Percentiles rank a stretch among this genome's conserved stretches.
Conservation (phyloP, 2,113 vertebrate genomes). For the Nipponia nippon region DNA sequence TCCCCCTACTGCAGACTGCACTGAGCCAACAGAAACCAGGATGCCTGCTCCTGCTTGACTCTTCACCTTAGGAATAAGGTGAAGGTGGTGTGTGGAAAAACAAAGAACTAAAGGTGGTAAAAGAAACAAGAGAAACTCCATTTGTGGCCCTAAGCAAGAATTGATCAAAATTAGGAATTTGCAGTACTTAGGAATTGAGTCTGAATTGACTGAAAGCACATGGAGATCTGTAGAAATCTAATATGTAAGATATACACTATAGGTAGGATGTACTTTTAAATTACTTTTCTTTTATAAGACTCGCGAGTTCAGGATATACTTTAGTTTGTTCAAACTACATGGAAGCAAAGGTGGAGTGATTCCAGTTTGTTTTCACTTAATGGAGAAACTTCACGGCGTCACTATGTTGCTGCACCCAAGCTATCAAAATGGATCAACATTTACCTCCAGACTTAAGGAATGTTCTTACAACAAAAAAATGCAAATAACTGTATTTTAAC, state of each 20-base stretch:
- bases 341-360: background rate
- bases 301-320: background rate
- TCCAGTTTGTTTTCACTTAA: background rate
- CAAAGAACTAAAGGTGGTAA: background rate
- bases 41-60: background rate
- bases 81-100: background rate
- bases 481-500: slow-evolving; percentile 22
- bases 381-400: background rate
- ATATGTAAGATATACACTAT: background rate
- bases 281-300: slow-evolving; percentile 13
- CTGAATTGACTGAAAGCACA: background rate
- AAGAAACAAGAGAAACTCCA: background rate
- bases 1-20: background rate
- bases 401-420: slow-evolving; percentile 46
- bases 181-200: background rate
- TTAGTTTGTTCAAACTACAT: background rate
- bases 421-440: slow-evolving; percentile 31
- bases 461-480: slow-evolving; percentile 40
- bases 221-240: slow-evolving; percentile 2
- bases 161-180: background rate
- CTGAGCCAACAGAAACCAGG: background rate
- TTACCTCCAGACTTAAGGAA: slow-evolving; percentile 63
- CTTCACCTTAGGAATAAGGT: background rate
- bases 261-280: slow-evolving; percentile 26
- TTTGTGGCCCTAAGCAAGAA: slow-evolving; percentile 35